A percentile compares a stretch with the other conserved stretches of the same genome.
phyloP scores from a whole-genome alignment of 2,888 invertebrate genomes.

The Orthosia gracilis region DNA sequence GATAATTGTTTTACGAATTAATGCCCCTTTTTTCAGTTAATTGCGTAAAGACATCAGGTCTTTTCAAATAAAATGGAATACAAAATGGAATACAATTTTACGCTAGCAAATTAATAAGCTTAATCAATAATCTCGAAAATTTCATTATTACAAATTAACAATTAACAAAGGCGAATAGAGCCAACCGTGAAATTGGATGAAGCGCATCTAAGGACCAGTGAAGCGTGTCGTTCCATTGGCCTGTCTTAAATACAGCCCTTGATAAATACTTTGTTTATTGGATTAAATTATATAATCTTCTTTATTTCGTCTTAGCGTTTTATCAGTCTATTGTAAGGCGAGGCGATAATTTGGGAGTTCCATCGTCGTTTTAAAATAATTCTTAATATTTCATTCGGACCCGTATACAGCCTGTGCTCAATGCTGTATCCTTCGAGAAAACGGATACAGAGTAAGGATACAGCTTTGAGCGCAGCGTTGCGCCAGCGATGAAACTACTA shows the following conservation, averaged over 20 bases:
- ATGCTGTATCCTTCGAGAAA: no score
- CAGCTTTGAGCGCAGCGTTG: no score
- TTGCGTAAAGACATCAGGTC: neutral
- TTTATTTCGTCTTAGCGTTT: conserved; percentile 31
- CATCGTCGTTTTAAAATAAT: neutral
- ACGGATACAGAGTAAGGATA: no score
- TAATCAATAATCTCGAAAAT: conserved; percentile 63
- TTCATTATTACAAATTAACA: conserved; percentile 81
- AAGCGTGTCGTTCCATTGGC: conserved; percentile 75
- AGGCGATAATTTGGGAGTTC: neutral
- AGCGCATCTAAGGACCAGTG: conserved; percentile 72
- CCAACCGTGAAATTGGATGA: conserved; percentile 80
- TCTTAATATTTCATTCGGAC: no score
- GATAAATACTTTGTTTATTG: conserved; percentile 63
- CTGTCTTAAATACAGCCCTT: conserved; percentile 67
- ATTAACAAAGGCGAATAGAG: conserved; percentile 76
- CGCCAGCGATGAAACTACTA: no score
- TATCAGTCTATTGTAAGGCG: conserved; percentile 13
- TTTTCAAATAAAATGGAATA: neutral
- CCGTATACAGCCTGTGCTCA: no score
- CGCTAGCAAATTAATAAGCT: conserved; percentile 44
- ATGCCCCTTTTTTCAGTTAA: neutral
- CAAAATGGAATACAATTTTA: conserved; percentile 9
- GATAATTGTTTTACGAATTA: neutral
- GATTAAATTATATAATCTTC: conserved; percentile 51